A percentile compares a stretch with the other conserved stretches of the same genome.
These are phyloP conservation scores for Cyanoramphus novaezelandiae DNA, from an alignment of 2,113 vertebrate genomes.

Conservation along the genomic window DNA sequence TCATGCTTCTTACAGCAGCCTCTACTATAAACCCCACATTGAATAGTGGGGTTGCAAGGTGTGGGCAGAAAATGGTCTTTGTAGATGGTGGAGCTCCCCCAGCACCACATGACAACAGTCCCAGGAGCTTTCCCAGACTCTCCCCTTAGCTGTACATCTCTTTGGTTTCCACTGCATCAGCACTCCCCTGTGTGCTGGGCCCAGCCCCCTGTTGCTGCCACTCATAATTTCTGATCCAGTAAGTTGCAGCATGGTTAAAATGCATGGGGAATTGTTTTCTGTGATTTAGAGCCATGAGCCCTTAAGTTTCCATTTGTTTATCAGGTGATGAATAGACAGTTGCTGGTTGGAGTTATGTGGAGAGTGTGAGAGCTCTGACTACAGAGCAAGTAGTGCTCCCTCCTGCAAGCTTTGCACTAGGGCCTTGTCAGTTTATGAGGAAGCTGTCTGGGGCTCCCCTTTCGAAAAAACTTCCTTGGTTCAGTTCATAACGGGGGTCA, in stretches of 20 bases:
- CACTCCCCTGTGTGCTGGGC: not conserved
- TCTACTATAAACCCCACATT: not conserved
- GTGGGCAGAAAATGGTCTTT: not conserved
- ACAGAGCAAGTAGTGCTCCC: not conserved
- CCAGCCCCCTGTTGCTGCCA: constrained; percentile 3
- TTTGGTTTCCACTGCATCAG: not conserved
- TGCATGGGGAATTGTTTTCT: constrained; percentile 62
- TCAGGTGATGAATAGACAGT: constrained; percentile 35
- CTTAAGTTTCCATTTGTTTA: constrained; percentile 67
- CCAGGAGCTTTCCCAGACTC: not conserved
- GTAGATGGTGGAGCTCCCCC: not conserved
- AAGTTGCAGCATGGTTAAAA: constrained; percentile 47
- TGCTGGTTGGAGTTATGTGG: not conserved
- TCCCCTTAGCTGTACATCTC: not conserved
- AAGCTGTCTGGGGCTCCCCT: not conserved
- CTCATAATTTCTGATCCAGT: constrained; percentile 60
- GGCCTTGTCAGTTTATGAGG: not conserved
- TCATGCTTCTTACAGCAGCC: not conserved
- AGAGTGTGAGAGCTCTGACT: not conserved
- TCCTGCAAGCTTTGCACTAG: not conserved
- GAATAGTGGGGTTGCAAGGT: not conserved
- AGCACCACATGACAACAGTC: not conserved
- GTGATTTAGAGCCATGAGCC: constrained; percentile 47
- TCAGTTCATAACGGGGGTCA: not conserved
- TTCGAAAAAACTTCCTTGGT: not conserved